Conservation (phyloP, 2,888 invertebrate species). For the Macrophya alboannulata region DNA sequence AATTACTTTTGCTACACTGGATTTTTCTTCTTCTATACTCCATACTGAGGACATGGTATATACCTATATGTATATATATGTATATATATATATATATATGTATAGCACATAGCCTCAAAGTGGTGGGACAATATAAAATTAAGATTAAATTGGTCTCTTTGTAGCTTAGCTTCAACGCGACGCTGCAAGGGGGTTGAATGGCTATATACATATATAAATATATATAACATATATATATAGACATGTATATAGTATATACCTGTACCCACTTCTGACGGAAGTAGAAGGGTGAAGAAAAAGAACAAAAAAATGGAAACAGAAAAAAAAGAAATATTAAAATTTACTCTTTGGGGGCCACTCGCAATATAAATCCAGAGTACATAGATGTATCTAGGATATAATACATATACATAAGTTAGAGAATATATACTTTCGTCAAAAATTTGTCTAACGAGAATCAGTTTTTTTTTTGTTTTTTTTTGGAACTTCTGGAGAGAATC, state of each 20-base stretch:
- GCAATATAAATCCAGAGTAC: background rate
- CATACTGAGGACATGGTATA: background rate
- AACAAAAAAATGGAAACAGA: too few relatives aligned
- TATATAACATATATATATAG: too few relatives aligned
- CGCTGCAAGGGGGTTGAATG: background rate
- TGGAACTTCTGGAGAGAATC: too few relatives aligned
- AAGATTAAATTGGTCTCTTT: slow-evolving; percentile 45
- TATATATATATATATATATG: background rate
- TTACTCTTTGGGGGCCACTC: background rate
- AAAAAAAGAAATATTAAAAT: background rate
- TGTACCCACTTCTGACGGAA: background rate
- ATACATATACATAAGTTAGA: background rate
- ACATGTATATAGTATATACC: background rate
- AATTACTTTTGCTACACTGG: slow-evolving; percentile 30
- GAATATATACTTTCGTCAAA: background rate
- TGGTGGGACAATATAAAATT: slow-evolving; percentile 49
- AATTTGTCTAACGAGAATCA: too few relatives aligned
- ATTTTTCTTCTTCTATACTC: background rate
- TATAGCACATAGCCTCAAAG: background rate
- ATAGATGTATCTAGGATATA: background rate
- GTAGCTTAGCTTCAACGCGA: background rate
- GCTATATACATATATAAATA: too few relatives aligned
- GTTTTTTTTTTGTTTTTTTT: too few relatives aligned
- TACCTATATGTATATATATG: background rate
- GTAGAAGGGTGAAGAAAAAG: background rate